Percentiles rank a stretch among this genome's conserved stretches.
Conservation (phyloP, 2,888 invertebrate species). For the Agriopis aurantiaria region DNA sequence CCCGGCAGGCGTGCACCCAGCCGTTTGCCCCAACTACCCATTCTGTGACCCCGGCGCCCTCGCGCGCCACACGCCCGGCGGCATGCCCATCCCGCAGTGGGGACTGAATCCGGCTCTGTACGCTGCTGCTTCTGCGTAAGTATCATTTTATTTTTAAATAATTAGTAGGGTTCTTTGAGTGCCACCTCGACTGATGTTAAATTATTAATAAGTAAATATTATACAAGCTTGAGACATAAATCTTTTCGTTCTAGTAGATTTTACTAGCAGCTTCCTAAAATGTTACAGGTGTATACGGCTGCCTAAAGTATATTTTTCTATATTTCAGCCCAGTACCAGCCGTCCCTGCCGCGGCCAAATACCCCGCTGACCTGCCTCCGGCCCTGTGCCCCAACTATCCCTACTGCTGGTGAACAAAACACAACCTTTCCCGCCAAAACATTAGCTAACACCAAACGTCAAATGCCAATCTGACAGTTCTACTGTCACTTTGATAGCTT, state of each 20-base stretch:
- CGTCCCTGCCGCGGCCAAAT: conserved; percentile 69
- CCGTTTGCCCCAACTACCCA: conserved; percentile 87
- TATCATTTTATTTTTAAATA: no score
- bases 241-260: no score
- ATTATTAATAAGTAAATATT: no score
- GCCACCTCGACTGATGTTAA: no score
- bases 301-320: conserved; percentile 1
- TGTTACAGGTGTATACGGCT: no score
- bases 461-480: conserved; percentile 37
- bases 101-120: conserved; percentile 65
- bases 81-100: conserved; percentile 81
- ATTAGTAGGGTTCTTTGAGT: no score
- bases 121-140: conserved; percentile 63
- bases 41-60: conserved; percentile 78
- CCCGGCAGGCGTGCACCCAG: conserved; percentile 86
- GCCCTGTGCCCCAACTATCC: conserved; percentile 88
- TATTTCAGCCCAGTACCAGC: conserved; percentile 57
- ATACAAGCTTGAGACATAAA: no score
- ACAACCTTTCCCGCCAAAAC: conserved; percentile 30
- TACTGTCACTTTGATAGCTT: conserved; percentile 36
- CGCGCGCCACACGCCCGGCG: conserved; percentile 77
- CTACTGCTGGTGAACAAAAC: conserved; percentile 74
- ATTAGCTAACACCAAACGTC: conserved; percentile 36
- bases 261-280: no score
- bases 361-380: conserved; percentile 84